Evolutionary conservation across 1,140 invertebrate species (phyloP), one percentile per base, ranked within the genome.

Genomic region (Hyphantria cunea): DNA sequence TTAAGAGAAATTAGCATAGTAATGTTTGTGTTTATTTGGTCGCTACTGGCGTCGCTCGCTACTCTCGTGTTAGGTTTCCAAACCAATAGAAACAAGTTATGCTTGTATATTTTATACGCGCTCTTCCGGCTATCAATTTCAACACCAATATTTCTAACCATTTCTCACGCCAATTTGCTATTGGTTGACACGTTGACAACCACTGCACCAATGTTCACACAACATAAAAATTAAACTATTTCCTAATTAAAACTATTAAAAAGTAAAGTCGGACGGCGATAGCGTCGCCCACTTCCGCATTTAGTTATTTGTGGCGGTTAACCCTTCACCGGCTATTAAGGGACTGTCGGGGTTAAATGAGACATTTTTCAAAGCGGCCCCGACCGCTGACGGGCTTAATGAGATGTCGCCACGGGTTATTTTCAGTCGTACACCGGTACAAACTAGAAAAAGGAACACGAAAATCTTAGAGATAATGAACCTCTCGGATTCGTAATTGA

Each of bases 171-270:
- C 69, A 80, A 85, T 87, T 78, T 77, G 70, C 76, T 72, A 75
- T 74, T 62, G 60, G 50, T 66, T 72, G 72, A 76, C 74, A 70
- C 60, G 70, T 70, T 74, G 81, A 76, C 76, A 74, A 66, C 51
- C 31, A 42, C 58, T 48, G 42, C 37, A 65, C 49, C 61, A 66
- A 45, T 52, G 54, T 70, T 73, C 68, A 69, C 76, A 75, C 61
- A 70, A 80, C 66, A 58, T 71, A 79, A 79, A 83, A 82, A 84
- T 86, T 90, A 86, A 89, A 85, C 82, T 82, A 81, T 89, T 90
- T 89, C 84, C 83, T 89, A 89, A 89, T 90, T 90, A 85, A 88
- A 87, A 86, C 82, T 82, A 86, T 86, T 86, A 82, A 83, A 83
- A 84, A 88, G 74, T 72, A 50, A 63, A 72, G 64, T 76, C 64